phyloP scores from a whole-genome alignment of 2,113 vertebrate species.

The Eptesicus fuscus region DNA sequence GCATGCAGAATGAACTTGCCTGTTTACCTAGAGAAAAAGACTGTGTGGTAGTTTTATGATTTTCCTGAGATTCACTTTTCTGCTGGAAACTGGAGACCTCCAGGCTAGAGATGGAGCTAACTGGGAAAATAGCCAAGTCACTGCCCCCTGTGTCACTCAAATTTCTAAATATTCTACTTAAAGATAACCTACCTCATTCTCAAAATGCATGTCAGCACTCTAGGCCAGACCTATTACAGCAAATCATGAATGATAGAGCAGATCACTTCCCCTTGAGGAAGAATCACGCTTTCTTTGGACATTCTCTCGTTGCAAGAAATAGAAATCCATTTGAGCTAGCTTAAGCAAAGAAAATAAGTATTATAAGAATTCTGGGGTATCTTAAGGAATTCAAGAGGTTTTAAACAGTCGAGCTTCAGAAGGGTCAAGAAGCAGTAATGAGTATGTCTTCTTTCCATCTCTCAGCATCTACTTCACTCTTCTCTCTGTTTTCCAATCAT shows the following conservation, averaged over 20 bases:
- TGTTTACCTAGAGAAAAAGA: slow-evolving; percentile 14
- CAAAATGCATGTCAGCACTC: background rate
- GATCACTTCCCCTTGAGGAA: background rate
- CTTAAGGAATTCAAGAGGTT: slow-evolving; percentile 21
- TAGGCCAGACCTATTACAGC: background rate
- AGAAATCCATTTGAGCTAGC: background rate
- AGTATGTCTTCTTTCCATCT: background rate
- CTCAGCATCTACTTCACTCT: background rate
- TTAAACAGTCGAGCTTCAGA: background rate
- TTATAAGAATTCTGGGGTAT: background rate
- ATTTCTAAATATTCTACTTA: slow-evolving; percentile 13
- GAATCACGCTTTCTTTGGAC: background rate
- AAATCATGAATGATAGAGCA: slow-evolving; percentile 29
- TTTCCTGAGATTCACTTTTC: slow-evolving; percentile 34
- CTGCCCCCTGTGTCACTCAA: background rate
- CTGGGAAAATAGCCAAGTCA: background rate
- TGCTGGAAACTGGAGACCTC: slow-evolving; percentile 3
- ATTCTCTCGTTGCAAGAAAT: slow-evolving; percentile 24
- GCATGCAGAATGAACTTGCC: slow-evolving; percentile 59
- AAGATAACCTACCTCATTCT: slow-evolving; percentile 6
- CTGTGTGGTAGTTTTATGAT: slow-evolving; percentile 2
- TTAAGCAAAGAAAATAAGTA: slow-evolving; percentile 33
- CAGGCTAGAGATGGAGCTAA: background rate
- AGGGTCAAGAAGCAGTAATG: background rate
- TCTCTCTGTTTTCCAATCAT: background rate